Evolutionary conservation across 2,113 vertebrate species (phyloP), one percentile per base, ranked within the genome.

Genomic region (Tetrax tetrax): DNA sequence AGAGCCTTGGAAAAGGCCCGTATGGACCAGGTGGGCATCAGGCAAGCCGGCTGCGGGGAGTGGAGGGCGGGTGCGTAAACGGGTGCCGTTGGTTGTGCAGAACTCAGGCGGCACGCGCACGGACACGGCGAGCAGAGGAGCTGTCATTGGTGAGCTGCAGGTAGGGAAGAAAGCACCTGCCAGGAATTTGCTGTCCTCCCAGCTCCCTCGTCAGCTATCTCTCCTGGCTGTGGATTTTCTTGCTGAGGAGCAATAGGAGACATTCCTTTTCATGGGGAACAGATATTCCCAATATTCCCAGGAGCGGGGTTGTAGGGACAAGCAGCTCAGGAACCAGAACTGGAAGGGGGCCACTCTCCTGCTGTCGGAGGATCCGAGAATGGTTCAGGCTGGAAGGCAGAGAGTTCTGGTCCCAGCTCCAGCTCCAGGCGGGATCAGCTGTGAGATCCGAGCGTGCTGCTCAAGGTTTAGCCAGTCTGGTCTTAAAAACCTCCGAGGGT

Each of bases 301-400:
- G 70, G 51, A 59, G 29, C 3, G 0, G 41, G 41, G 21, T 4
- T 65, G 56, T 35, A 33, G 43, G 22, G 50, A 9, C 1, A 0
- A 13, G 37, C 24, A 20, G 48, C 48, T 56, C 11, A 33, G 74
- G 60, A 25, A 63, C 8, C 56, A 29, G 56, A 23, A 6, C 43
- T 35, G 63, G 31, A 45, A 10, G 11, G 45, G 57, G 41, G 56
- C n/a, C n/a, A 1, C 51, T 51, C 15, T 14, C 19, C 31, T 33
- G 47, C 60, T 61, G 45, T 4, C 1, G 0, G 5, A 37, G 66
- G 10, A 23, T 56, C 35, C 7, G 59, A 35, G 56, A 21, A 17
- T 27, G 14, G 27, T 27, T n/a, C 11, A 16, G 7, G 24, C 15
- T 53, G 81, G 56, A 41, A 68, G 31, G 43, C 41, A 59, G 41